Percentiles rank a stretch among this genome's conserved stretches.
Conservation (phyloP, 2,888 invertebrate species). For the Crioceris asparagi region DNA sequence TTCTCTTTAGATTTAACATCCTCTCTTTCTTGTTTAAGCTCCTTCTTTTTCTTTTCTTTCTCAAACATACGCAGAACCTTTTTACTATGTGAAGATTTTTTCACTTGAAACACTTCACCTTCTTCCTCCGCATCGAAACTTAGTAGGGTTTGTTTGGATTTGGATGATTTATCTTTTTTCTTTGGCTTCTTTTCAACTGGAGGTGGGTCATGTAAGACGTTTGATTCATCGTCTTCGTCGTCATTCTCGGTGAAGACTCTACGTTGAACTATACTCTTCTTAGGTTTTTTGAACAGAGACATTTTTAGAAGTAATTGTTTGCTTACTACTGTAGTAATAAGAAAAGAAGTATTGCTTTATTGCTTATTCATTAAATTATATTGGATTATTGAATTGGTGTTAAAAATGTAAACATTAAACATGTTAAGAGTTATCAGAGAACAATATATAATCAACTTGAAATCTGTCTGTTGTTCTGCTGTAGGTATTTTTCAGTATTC, state of each 20-base stretch:
- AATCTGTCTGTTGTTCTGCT: too few relatives aligned
- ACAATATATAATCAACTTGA: too few relatives aligned
- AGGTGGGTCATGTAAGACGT: slow-evolving; percentile 34
- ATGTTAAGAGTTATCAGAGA: too few relatives aligned
- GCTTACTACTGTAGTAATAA: too few relatives aligned
- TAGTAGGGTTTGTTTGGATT: slow-evolving; percentile 48
- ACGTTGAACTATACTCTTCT: slow-evolving; percentile 63
- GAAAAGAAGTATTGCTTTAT: too few relatives aligned
- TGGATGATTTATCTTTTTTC: slow-evolving; percentile 41
- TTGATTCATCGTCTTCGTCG: slow-evolving; percentile 46
- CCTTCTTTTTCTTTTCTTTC: slow-evolving; percentile 59
- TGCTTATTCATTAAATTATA: too few relatives aligned
- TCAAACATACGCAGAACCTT: slow-evolving; percentile 75
- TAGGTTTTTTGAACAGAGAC: slow-evolving; percentile 82
- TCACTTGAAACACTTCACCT: slow-evolving; percentile 87
- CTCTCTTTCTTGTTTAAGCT: slow-evolving; percentile 35
- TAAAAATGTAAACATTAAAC: too few relatives aligned
- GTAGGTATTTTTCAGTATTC: too few relatives aligned
- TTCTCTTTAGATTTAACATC: slow-evolving; percentile 42
- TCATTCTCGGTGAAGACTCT: slow-evolving; percentile 59
- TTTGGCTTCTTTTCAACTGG: slow-evolving; percentile 25
- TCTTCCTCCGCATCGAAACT: slow-evolving; percentile 76
- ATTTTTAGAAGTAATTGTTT: slow-evolving; percentile 36
- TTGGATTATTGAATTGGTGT: too few relatives aligned
- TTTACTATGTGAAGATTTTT: slow-evolving; percentile 90